Conservation (phyloP, 1,140 invertebrate species). For the Drosophila ohnishii region DNA sequence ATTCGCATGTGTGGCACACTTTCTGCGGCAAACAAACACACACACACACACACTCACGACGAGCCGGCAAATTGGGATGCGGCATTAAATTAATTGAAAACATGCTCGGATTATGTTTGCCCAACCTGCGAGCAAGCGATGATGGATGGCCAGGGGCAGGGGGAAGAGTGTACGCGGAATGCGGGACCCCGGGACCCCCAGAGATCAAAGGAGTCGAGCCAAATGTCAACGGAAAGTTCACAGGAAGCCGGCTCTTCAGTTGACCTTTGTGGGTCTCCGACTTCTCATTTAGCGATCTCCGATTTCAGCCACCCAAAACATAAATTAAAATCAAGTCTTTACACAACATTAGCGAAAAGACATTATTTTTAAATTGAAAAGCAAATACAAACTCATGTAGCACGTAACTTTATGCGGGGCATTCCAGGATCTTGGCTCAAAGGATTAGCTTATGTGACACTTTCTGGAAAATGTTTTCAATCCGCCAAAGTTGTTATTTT, state of each 20-base stretch:
- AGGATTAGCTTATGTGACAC: constrained; percentile 23
- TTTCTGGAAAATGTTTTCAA: constrained; percentile 20
- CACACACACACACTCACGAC: constrained; percentile 4
- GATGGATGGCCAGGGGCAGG: constrained; percentile 10
- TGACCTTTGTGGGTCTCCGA: constrained; percentile 17
- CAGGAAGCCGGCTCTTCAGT: constrained; percentile 2
- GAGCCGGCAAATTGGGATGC: constrained; percentile 54
- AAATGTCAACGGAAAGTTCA: constrained; percentile 34
- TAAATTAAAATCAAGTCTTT: not conserved
- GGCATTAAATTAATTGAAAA: constrained; percentile 76
- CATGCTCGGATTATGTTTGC: constrained; percentile 71
- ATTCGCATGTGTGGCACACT: constrained; percentile 64
- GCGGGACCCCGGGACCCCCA: not conserved
- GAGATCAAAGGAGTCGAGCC: constrained; percentile 31
- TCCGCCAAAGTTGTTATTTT: constrained; percentile 5
- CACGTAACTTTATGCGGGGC: not conserved
- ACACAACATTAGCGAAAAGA: not conserved
- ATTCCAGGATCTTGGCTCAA: not conserved
- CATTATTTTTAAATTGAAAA: not conserved
- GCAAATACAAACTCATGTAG: not conserved
- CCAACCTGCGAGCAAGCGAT: constrained; percentile 48
- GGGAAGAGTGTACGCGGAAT: not conserved
- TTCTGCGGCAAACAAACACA: constrained; percentile 48
- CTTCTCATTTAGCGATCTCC: not conserved
- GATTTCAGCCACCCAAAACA: not conserved